These are phyloP conservation scores for Entelurus aequoreus DNA, from an alignment of 2,113 vertebrate species.

Conservation along the genomic window DNA sequence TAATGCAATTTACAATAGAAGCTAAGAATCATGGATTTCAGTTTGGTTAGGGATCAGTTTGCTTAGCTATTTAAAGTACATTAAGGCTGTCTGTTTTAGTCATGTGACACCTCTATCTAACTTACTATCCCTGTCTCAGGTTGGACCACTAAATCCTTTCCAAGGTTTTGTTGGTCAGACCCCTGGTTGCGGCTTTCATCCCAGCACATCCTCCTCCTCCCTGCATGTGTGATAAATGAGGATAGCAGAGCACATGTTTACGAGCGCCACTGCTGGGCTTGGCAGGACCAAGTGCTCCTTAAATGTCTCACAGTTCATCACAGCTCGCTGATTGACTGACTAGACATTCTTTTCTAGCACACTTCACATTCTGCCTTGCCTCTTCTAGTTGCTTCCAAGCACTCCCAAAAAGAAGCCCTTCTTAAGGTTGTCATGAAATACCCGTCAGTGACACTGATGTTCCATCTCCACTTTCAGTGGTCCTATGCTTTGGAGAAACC, in stretches of 20 bases:
- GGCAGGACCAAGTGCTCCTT: slow-evolving; percentile 40
- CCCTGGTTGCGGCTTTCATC: slow-evolving; percentile 23
- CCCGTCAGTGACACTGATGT: background rate
- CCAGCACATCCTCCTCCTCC: slow-evolving; percentile 13
- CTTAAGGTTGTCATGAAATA: slow-evolving; percentile 21
- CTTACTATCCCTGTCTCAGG: background rate
- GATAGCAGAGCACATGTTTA: slow-evolving; percentile 61
- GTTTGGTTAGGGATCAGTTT: background rate
- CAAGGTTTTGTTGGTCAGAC: slow-evolving; percentile 38
- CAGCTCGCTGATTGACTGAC: slow-evolving; percentile 49
- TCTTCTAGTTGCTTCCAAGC: slow-evolving; percentile 25
- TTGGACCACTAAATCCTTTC: slow-evolving; percentile 18
- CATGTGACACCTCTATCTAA: background rate
- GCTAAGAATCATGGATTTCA: background rate
- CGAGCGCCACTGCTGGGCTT: slow-evolving; percentile 48
- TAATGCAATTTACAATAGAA: too few species aligned
- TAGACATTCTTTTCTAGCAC: slow-evolving; percentile 35
- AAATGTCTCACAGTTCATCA: slow-evolving; percentile 61
- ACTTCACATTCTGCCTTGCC: slow-evolving; percentile 40
- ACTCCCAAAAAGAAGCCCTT: slow-evolving; percentile 19
- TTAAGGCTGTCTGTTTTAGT: background rate
- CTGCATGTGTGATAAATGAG: slow-evolving; percentile 49
- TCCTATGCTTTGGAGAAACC: slow-evolving; percentile 95
- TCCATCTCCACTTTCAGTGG: slow-evolving; percentile 74
- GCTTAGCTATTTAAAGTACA: background rate